Evolutionary conservation across 2,888 invertebrate genomes (phyloP).

Genomic region (Eupithecia subumbrata): DNA sequence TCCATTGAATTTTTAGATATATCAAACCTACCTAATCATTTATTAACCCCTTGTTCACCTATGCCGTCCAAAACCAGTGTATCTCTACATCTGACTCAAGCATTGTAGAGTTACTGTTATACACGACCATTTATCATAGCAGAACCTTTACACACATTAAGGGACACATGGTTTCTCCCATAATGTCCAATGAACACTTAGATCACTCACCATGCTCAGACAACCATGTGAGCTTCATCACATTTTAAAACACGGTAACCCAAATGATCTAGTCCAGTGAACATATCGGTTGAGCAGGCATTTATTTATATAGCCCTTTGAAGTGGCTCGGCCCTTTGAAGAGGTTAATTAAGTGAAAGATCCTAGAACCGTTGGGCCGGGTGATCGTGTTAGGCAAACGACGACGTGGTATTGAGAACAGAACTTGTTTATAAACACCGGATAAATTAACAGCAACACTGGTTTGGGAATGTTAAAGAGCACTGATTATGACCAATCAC

Average conservation of each 20-base stretch:
- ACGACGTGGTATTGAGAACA: conserved; percentile 79
- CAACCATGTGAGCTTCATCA: conserved; percentile 30
- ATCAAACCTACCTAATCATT: no score
- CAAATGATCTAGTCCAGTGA: conserved; percentile 64
- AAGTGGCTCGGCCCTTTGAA: conserved; percentile 72
- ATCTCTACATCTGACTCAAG: background rate
- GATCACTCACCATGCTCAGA: conserved; percentile 19
- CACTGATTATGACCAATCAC: background rate
- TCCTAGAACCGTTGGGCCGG: conserved; percentile 69
- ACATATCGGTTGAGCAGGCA: conserved; percentile 60
- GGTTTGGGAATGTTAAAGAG: background rate
- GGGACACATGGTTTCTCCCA: conserved; percentile 4
- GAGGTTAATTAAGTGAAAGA: conserved; percentile 82
- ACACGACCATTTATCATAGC: background rate
- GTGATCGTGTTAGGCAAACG: conserved; percentile 78
- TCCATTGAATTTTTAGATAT: no score
- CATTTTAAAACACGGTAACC: conserved; percentile 61
- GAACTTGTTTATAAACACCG: conserved; percentile 62
- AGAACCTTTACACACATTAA: background rate
- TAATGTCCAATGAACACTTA: conserved; percentile 14
- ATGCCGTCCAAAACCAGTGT: background rate
- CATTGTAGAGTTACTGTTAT: background rate
- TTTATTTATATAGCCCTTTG: conserved; percentile 78
- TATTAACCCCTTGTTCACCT: background rate
- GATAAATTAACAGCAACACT: background rate